Conservation (phyloP, 2,113 vertebrate genomes). For the Gobio gobio region DNA sequence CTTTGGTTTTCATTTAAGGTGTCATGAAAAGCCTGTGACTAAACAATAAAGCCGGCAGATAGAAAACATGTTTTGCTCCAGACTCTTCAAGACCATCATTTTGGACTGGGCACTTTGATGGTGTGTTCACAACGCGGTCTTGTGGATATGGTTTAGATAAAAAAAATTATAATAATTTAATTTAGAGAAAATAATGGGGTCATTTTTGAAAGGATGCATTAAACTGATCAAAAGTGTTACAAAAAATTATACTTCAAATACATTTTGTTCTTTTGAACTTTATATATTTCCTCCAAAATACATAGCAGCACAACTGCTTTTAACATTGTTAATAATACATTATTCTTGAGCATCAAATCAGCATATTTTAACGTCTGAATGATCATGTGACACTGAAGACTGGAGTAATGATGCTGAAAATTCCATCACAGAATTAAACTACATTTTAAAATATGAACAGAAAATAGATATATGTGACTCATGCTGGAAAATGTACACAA, state of each 20-base stretch:
- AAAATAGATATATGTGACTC: too few species aligned
- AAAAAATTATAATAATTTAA: neutral
- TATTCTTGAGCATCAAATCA: too few species aligned
- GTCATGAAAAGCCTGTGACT: neutral
- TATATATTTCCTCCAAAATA: too few species aligned
- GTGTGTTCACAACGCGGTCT: neutral
- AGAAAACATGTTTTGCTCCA: neutral
- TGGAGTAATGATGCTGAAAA: too few species aligned
- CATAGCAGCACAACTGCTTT: too few species aligned
- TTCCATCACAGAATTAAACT: too few species aligned
- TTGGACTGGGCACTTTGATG: neutral
- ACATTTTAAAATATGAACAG: too few species aligned
- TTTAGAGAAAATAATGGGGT: neutral
- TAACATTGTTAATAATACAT: too few species aligned
- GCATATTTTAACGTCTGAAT: too few species aligned
- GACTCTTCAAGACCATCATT: conserved; percentile 1
- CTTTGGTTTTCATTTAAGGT: neutral
- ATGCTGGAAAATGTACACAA: too few species aligned
- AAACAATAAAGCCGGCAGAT: neutral
- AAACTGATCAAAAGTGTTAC: neutral
- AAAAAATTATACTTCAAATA: neutral
- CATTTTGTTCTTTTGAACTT: neutral
- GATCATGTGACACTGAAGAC: too few species aligned
- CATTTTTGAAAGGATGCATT: neutral
- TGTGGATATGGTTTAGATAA: neutral